Conservation (phyloP, 1,140 invertebrate species). For the Drosophila albomicans region DNA sequence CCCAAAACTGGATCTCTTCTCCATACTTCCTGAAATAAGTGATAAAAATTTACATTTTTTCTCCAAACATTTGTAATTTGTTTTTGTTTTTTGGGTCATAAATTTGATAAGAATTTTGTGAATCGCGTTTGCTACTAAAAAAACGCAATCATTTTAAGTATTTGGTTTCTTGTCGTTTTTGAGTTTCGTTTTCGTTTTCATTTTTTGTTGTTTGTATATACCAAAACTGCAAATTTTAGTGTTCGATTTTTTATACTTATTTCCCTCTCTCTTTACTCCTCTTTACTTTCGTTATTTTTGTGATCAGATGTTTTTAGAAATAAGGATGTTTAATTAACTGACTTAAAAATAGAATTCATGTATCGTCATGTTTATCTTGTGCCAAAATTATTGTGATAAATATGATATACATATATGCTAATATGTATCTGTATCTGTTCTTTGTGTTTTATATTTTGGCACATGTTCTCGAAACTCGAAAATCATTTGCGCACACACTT, state of each 20-base stretch:
- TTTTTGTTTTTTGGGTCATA: conserved; percentile 48
- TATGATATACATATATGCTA: conserved; percentile 56
- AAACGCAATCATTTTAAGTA: conserved; percentile 75
- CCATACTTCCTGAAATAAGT: conserved; percentile 81
- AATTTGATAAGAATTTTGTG: conserved; percentile 69
- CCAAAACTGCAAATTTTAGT: conserved; percentile 77
- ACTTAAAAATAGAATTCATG: conserved; percentile 60
- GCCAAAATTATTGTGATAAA: conserved; percentile 38
- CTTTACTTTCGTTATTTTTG: conserved; percentile 67
- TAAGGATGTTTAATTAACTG: conserved; percentile 82
- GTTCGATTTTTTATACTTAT: conserved; percentile 36
- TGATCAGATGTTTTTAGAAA: conserved; percentile 83
- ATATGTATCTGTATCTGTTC: conserved; percentile 38
- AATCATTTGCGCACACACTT: conserved; percentile 54
- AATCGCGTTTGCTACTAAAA: conserved; percentile 83
- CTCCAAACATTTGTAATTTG: conserved; percentile 57
- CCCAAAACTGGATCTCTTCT: conserved; percentile 50
- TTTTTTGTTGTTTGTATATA: conserved; percentile 51
- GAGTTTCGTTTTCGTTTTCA: conserved; percentile 38
- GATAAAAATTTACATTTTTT: conserved; percentile 79
- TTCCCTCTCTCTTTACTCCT: conserved; percentile 26
- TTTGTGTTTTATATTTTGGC: conserved; percentile 39
- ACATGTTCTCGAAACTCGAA: conserved; percentile 45
- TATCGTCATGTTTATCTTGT: conserved; percentile 18
- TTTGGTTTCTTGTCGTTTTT: conserved; percentile 51